phyloP scores from a whole-genome alignment of 2,888 invertebrate species.

The Phania funesta region DNA sequence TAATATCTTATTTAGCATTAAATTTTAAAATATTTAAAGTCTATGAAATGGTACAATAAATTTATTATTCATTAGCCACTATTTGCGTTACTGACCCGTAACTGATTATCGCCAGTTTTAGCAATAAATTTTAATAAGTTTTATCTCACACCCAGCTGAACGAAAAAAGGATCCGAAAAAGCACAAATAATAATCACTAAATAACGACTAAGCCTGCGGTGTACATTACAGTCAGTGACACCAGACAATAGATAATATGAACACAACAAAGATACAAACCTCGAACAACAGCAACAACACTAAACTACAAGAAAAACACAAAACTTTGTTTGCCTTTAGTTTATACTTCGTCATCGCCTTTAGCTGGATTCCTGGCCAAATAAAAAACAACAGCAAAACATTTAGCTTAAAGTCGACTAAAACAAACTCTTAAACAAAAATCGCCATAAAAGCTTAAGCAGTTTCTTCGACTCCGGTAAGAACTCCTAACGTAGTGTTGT shows the following conservation, averaged over 20 bases:
- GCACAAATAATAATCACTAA: slow-evolving; percentile 34
- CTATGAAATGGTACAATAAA: background rate
- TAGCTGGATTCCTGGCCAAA: slow-evolving; percentile 33
- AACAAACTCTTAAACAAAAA: slow-evolving; percentile 27
- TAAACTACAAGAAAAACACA: slow-evolving; percentile 16
- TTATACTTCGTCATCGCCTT: slow-evolving; percentile 18
- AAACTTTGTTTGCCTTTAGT: slow-evolving; percentile 35
- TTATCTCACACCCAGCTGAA: slow-evolving; percentile 12
- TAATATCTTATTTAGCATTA: background rate
- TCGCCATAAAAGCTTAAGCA: slow-evolving; percentile 28
- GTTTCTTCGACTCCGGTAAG: slow-evolving; percentile 11
- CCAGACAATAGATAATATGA: background rate
- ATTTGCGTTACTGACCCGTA: slow-evolving; percentile 30
- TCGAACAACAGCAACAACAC: background rate
- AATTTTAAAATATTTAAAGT: background rate
- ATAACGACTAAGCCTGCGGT: slow-evolving; percentile 41
- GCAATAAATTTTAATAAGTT: slow-evolving; percentile 39
- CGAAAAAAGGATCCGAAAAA: background rate
- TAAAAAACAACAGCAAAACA: slow-evolving; percentile 5
- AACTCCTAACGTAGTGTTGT: background rate
- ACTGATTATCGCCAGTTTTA: slow-evolving; percentile 39
- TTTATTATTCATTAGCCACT: slow-evolving; percentile 15
- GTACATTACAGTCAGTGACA: background rate
- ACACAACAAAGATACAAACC: slow-evolving; percentile 43
- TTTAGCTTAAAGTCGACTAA: slow-evolving; percentile 38